Evolutionary conservation across 2,888 invertebrate genomes (phyloP).

Genomic region (Iphiclides podalirius): DNA sequence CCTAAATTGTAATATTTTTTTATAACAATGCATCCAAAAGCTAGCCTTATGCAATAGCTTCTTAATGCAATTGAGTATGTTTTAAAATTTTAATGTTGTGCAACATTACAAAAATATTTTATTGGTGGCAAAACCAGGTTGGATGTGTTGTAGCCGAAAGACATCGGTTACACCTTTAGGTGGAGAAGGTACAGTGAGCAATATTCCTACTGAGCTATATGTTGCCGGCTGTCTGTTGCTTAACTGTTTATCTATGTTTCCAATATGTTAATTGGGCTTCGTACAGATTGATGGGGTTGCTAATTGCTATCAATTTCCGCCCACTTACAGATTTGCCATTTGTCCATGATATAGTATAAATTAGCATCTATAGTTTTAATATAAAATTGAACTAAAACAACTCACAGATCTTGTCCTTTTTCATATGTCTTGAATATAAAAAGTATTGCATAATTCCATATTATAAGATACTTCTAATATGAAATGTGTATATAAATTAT

Average conservation of each 20-base stretch:
- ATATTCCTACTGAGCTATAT: conserved; percentile 8
- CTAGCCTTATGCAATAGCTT: too few species aligned
- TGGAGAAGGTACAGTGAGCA: conserved; percentile 49
- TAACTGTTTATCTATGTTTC: background rate
- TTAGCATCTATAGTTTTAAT: background rate
- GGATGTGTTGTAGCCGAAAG: conserved; percentile 68
- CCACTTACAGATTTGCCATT: background rate
- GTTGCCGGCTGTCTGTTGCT: conserved; percentile 3
- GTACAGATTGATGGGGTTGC: conserved; percentile 1
- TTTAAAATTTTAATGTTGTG: background rate
- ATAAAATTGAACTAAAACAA: too few species aligned
- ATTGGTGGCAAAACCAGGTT: conserved; percentile 52
- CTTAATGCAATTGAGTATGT: too few species aligned
- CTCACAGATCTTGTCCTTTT: too few species aligned
- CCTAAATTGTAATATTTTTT: too few species aligned
- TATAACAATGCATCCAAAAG: too few species aligned
- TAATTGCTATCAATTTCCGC: background rate
- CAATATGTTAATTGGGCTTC: conserved; percentile 2
- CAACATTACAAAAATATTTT: conserved; percentile 22
- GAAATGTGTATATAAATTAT: too few species aligned
- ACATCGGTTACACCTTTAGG: conserved; percentile 53
- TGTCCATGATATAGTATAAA: background rate
- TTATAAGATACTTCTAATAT: too few species aligned
- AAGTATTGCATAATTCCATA: too few species aligned
- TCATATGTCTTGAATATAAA: too few species aligned